A percentile compares a stretch with the other conserved stretches of the same genome.
phyloP scores from a whole-genome alignment of 2,888 invertebrate species.

The Slavum lentiscoides region DNA sequence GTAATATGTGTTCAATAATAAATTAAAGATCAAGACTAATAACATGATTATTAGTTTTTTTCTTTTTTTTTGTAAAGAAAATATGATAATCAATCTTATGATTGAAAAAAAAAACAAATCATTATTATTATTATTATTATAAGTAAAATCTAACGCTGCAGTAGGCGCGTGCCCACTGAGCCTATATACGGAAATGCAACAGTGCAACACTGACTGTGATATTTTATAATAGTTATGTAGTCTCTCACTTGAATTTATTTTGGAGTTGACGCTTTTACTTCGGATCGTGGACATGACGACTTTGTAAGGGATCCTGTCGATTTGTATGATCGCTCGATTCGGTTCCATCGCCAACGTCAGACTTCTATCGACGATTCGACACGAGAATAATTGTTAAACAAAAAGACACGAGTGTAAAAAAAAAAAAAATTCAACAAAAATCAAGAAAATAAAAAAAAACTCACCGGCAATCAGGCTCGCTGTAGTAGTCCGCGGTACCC shows the following conservation, averaged over 20 bases:
- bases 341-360: constrained; percentile 35
- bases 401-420: too few species aligned
- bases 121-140: background rate
- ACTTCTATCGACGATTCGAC: background rate
- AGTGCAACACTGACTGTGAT: too few species aligned
- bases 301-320: constrained; percentile 37
- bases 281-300: constrained; percentile 33
- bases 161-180: too few species aligned
- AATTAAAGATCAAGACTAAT: too few species aligned
- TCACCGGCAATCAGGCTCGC: constrained; percentile 55
- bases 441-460: background rate
- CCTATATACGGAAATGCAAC: too few species aligned
- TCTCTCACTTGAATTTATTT: constrained; percentile 33
- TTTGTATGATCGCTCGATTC: constrained; percentile 34
- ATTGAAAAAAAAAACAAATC: too few species aligned
- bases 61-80: too few species aligned
- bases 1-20: too few species aligned
- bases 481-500: constrained; percentile 51
- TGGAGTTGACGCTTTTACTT: constrained; percentile 35
- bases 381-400: background rate
- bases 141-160: background rate
- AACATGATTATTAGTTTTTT: too few species aligned
- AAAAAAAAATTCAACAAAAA: background rate
- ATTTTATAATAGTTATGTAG: too few species aligned
- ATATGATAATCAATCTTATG: too few species aligned